These are phyloP conservation scores for Galbula dea DNA, from an alignment of 2,113 vertebrate genomes.

Conservation along the genomic window DNA sequence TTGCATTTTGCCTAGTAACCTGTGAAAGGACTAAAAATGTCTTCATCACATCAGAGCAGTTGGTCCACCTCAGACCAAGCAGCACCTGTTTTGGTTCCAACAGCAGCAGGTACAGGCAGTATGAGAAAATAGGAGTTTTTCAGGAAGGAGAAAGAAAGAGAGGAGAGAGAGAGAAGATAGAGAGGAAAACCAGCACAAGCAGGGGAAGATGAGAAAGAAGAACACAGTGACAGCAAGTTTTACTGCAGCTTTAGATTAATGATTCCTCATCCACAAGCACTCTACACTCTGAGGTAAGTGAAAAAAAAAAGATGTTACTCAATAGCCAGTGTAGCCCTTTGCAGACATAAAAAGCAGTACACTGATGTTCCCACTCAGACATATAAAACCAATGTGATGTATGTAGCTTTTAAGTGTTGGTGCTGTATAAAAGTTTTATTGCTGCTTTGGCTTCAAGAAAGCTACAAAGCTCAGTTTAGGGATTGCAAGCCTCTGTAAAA, in stretches of 20 bases:
- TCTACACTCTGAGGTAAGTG: constrained; percentile 19
- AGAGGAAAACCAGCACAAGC: neutral
- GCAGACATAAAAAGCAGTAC: constrained; percentile 38
- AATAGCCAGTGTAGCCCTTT: constrained; percentile 45
- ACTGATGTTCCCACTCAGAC: constrained; percentile 52
- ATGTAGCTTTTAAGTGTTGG: constrained; percentile 61
- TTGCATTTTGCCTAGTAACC: neutral
- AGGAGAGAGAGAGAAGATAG: neutral
- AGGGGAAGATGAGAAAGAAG: neutral
- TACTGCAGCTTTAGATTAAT: constrained; percentile 43
- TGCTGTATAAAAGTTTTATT: constrained; percentile 53
- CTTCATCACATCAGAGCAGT: neutral
- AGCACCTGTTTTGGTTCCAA: neutral
- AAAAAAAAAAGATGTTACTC: constrained; percentile 55
- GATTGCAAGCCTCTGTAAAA: constrained; percentile 11
- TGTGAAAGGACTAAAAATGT: neutral
- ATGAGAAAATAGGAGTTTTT: neutral
- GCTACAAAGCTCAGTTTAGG: constrained; percentile 39
- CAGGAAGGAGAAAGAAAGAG: neutral
- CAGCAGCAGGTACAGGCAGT: neutral
- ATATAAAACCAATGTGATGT: constrained; percentile 47
- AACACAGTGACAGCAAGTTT: constrained; percentile 6
- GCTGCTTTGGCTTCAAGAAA: constrained; percentile 34
- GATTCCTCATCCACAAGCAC: neutral
- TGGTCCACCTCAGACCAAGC: neutral